A percentile compares a stretch with the other conserved stretches of the same genome.
Conservation (phyloP, 2,113 vertebrate species). For the Larimichthys polyactis region DNA sequence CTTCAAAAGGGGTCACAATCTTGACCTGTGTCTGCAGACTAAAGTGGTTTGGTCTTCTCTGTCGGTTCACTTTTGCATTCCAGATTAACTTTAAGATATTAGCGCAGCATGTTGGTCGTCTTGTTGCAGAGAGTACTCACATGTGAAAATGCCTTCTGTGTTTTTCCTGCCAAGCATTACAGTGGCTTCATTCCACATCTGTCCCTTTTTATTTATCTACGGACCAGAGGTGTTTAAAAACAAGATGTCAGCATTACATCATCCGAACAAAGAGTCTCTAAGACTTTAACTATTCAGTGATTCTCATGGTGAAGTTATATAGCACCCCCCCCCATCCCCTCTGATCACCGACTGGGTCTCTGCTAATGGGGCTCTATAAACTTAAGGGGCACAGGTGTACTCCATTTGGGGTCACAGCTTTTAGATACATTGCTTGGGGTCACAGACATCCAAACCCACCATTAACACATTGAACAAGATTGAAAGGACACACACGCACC, state of each 20-base stretch:
- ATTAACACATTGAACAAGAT: constrained; percentile 42
- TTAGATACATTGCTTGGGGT: constrained; percentile 66
- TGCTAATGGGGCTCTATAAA: constrained; percentile 77
- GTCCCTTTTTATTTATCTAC: constrained; percentile 9
- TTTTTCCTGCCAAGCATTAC: constrained; percentile 9
- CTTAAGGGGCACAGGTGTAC: constrained; percentile 77
- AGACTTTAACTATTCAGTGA: constrained; percentile 48
- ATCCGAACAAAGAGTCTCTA: constrained; percentile 39
- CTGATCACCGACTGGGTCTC: constrained; percentile 55
- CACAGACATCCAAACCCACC: constrained; percentile 51
- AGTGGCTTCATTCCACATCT: constrained; percentile 20
- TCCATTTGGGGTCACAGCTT: constrained; percentile 72
- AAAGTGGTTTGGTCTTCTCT: constrained; percentile 56
- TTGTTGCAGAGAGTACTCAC: neutral
- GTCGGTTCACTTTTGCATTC: constrained; percentile 34
- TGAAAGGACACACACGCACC: constrained; percentile 6
- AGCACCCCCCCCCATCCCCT: constrained; percentile 24
- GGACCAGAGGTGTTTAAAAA: constrained; percentile 35
- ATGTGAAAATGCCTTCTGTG: constrained; percentile 2
- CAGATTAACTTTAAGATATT: constrained; percentile 19
- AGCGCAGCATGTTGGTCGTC: neutral
- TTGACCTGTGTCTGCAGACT: constrained; percentile 56
- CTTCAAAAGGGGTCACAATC: constrained; percentile 65
- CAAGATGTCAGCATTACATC: constrained; percentile 56
- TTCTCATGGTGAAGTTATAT: constrained; percentile 53